These are phyloP conservation scores for Dusona sp. DNA, from an alignment of 2,888 invertebrate species.

Conservation along the genomic window DNA sequence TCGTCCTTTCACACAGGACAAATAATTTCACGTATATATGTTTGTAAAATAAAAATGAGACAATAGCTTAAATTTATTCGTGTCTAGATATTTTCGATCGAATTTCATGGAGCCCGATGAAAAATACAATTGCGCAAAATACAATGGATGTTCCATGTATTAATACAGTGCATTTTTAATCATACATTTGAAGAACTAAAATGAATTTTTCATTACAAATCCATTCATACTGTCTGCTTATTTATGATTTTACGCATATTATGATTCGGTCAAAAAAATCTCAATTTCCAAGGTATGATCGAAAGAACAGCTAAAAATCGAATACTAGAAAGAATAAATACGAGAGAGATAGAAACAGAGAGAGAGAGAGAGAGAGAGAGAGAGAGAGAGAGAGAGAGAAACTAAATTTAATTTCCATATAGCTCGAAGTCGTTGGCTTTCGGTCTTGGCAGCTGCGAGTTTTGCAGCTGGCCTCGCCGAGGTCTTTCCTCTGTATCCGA, in stretches of 20 bases:
- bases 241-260: not conserved
- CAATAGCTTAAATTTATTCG: not conserved
- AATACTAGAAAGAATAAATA: not conserved
- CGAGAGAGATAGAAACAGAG: constrained; percentile 12
- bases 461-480: constrained; percentile 53
- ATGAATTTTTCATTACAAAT: not conserved
- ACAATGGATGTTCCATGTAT: not conserved
- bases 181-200: not conserved
- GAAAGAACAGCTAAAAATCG: constrained; percentile 1
- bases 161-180: not conserved
- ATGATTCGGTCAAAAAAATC: not conserved
- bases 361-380: constrained; percentile 12
- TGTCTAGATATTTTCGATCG: not conserved
- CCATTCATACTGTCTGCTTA: not conserved
- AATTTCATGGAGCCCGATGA: not conserved
- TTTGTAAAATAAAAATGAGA: constrained; percentile 5
- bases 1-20: not conserved
- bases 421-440: constrained; percentile 33
- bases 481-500: constrained; percentile 14
- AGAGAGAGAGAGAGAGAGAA: constrained; percentile 33
- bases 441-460: constrained; percentile 51
- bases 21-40: not conserved
- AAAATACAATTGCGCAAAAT: not conserved
- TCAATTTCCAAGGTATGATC: not conserved
- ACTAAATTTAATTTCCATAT: constrained; percentile 61